phyloP scores from a whole-genome alignment of 2,113 vertebrate species.

The Bungarus multicinctus region DNA sequence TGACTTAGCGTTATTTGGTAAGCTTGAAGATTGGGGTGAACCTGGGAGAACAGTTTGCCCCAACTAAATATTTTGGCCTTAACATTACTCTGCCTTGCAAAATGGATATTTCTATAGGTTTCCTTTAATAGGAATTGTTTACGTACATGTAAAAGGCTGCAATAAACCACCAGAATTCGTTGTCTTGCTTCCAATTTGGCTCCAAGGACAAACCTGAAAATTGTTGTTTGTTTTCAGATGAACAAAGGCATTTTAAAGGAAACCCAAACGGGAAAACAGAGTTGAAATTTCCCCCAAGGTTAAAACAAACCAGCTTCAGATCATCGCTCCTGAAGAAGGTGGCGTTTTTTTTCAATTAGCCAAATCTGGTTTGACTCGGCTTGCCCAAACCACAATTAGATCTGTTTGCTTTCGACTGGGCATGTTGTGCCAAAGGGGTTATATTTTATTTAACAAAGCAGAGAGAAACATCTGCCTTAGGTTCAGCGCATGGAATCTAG shows the following conservation, averaged over 20 bases:
- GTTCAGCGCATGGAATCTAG: background rate
- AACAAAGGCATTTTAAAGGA: background rate
- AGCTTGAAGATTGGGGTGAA: background rate
- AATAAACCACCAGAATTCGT: background rate
- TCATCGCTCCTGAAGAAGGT: background rate
- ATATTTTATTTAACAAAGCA: background rate
- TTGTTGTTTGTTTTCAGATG: background rate
- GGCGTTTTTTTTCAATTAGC: background rate
- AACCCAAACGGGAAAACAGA: background rate
- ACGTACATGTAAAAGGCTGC: background rate
- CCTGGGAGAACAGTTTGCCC: background rate
- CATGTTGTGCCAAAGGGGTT: background rate
- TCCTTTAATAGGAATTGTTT: background rate
- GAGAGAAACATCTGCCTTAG: background rate
- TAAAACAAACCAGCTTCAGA: background rate
- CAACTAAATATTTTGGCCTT: background rate
- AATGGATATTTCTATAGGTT: background rate
- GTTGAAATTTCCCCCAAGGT: background rate
- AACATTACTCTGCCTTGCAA: background rate
- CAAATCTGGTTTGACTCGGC: background rate
- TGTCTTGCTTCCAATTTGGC: background rate
- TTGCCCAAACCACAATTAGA: background rate
- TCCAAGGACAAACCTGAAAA: background rate
- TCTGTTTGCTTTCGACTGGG: background rate
- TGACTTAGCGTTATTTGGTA: background rate